These are phyloP conservation scores for Onychostruthus taczanowskii DNA, from an alignment of 2,113 vertebrate species.

Conservation along the genomic window DNA sequence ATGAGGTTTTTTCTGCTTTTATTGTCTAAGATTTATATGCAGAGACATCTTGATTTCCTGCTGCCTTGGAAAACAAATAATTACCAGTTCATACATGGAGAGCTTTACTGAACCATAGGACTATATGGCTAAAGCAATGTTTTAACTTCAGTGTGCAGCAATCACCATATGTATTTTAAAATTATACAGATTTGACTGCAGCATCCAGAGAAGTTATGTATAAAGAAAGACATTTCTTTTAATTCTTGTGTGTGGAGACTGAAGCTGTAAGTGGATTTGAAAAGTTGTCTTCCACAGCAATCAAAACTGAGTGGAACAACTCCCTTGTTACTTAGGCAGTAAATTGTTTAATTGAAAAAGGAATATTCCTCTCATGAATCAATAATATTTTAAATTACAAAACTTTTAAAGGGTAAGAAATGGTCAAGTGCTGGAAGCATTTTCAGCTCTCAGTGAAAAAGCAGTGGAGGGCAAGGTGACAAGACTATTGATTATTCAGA, in stretches of 20 bases:
- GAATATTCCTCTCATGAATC: background rate
- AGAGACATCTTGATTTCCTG: background rate
- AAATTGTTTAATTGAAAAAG: background rate
- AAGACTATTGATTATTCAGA: background rate
- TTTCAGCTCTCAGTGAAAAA: background rate
- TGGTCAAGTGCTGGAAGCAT: background rate
- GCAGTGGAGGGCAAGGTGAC: background rate
- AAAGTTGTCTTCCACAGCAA: background rate
- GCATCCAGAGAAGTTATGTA: background rate
- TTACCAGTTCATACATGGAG: background rate
- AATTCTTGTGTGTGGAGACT: background rate
- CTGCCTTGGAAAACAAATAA: background rate
- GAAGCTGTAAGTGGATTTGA: background rate
- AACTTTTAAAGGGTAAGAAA: background rate
- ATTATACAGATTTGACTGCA: background rate
- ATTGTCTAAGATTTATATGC: background rate
- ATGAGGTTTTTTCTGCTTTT: background rate
- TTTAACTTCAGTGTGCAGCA: background rate
- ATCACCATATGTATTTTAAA: background rate
- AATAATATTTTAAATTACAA: background rate
- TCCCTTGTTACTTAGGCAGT: background rate
- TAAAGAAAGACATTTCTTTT: background rate
- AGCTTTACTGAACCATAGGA: background rate
- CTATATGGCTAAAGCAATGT: background rate
- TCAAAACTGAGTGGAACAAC: background rate